Conservation (phyloP, 2,113 vertebrate species). For the Perca fluviatilis region DNA sequence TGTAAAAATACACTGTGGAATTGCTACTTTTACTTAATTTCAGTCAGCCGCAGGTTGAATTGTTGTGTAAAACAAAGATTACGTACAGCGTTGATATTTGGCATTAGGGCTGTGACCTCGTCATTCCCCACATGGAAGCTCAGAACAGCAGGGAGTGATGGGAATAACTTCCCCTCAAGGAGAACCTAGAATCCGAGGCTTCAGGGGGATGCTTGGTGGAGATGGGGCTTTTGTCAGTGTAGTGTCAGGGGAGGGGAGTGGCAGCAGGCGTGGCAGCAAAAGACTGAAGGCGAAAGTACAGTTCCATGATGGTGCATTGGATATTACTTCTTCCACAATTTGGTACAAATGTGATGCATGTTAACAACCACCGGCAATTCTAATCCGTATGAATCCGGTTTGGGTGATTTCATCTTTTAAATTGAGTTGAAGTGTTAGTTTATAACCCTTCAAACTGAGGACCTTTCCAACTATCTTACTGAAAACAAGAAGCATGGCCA, state of each 20-base stretch:
- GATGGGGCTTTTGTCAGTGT: neutral
- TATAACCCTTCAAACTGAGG: neutral
- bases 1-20: neutral
- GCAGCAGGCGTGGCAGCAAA: neutral
- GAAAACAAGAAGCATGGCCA: neutral
- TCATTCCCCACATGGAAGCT: neutral
- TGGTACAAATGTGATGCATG: neutral
- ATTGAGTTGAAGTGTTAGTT: neutral
- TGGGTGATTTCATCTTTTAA: neutral
- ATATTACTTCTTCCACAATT: neutral
- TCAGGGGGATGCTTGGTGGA: slow-evolving; percentile 20
- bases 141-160: neutral
- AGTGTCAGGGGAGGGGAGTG: neutral
- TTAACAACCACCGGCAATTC: neutral
- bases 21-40: neutral
- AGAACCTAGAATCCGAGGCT: neutral
- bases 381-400: neutral
- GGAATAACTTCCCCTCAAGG: neutral
- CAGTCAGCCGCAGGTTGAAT: neutral
- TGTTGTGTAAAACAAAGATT: neutral
- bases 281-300: too few species aligned
- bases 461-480: neutral
- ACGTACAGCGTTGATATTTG: neutral
- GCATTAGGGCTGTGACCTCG: neutral
- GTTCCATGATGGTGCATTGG: neutral